Conservation (phyloP, 2,797 vertebrate genomes). For the Acridotheres tristis region DNA sequence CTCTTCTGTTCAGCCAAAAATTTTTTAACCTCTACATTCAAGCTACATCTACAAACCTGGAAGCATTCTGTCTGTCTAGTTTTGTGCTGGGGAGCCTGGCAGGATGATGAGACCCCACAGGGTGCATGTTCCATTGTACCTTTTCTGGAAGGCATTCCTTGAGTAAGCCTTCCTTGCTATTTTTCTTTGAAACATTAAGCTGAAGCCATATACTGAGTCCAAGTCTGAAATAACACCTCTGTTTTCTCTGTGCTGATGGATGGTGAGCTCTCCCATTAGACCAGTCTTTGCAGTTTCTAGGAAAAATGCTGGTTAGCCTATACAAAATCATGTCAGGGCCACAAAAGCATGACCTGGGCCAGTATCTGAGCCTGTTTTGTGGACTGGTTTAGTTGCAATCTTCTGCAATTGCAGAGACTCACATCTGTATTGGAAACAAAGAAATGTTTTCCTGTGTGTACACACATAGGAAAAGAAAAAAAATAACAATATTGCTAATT, state of each 20-base stretch:
- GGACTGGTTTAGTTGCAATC: not conserved
- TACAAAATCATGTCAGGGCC: not conserved
- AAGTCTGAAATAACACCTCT: not conserved
- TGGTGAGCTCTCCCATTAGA: not conserved
- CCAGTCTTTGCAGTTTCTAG: not conserved
- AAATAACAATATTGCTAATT: not conserved
- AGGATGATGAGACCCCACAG: not conserved
- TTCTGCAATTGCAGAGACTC: not conserved
- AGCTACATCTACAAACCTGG: not conserved
- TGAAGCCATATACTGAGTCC: not conserved
- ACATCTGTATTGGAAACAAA: not conserved
- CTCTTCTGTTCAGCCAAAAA: not conserved
- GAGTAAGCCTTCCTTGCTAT: not conserved
- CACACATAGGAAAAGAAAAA: not conserved
- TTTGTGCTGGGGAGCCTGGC: not conserved
- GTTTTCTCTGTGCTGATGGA: not conserved
- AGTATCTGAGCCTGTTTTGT: not conserved
- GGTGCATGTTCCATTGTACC: fast-evolving
- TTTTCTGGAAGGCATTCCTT: not conserved
- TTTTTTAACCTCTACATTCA: not conserved
- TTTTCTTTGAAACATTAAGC: not conserved
- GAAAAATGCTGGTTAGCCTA: not conserved
- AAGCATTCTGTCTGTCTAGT: not conserved
- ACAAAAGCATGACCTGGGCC: not conserved
- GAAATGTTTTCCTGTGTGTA: not conserved